phyloP scores from a whole-genome alignment of 2,797 vertebrate genomes.

The Mormyrops boulengeri region DNA sequence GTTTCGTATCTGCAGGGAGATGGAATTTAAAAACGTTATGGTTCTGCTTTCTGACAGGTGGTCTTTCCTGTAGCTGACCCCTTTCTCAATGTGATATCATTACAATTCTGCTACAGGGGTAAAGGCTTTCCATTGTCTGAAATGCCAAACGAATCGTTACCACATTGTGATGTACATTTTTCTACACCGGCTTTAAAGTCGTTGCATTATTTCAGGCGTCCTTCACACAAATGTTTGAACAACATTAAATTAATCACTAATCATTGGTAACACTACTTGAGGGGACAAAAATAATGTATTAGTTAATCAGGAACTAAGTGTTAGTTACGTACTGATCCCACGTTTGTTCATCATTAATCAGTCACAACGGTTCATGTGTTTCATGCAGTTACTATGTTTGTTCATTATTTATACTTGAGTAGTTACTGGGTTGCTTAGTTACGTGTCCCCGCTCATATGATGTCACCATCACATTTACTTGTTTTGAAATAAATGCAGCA shows the following conservation, averaged over 20 bases:
- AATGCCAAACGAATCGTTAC: not conserved
- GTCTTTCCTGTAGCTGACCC: not conserved
- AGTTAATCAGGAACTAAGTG: not conserved
- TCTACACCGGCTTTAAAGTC: not conserved
- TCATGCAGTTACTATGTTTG: not conserved
- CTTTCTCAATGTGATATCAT: not conserved
- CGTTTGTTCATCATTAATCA: not conserved
- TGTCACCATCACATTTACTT: not conserved
- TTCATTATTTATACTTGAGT: not conserved
- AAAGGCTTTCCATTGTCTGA: not conserved
- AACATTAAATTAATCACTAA: not conserved
- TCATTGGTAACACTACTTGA: not conserved
- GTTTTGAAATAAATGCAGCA: not conserved
- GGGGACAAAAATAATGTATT: not conserved
- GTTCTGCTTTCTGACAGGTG: not conserved
- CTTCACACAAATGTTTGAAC: not conserved
- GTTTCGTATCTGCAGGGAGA: conserved; percentile 1
- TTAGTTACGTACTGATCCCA: not conserved
- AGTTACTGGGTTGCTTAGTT: not conserved
- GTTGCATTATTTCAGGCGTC: not conserved
- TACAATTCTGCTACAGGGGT: not conserved
- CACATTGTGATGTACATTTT: not conserved
- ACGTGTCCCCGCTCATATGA: not conserved
- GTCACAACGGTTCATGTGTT: not conserved
- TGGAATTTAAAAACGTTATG: not conserved